These are phyloP conservation scores for Nasonia vitripennis DNA, from an alignment of 1,140 invertebrate genomes.

Conservation along the genomic window DNA sequence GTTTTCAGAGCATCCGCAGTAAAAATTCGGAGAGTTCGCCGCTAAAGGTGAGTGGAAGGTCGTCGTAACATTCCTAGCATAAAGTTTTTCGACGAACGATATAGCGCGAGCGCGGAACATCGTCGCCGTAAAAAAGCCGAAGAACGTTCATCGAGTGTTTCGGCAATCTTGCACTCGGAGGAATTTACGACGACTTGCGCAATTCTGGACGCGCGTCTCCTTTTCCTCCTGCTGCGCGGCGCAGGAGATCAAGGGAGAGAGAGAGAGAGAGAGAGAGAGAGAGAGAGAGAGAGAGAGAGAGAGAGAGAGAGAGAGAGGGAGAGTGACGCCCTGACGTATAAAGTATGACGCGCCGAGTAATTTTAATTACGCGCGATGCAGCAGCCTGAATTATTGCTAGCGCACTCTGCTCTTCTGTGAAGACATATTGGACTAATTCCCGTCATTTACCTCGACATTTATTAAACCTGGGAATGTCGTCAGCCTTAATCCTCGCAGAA, in stretches of 20 bases:
- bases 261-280: constrained; percentile 31
- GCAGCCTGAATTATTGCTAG: constrained; percentile 64
- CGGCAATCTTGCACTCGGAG: not conserved
- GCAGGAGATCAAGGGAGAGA: too few species aligned
- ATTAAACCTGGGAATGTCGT: constrained; percentile 68
- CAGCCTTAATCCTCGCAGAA: constrained; percentile 64
- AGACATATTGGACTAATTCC: constrained; percentile 69
- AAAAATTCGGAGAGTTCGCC: not conserved
- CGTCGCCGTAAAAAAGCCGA: too few species aligned
- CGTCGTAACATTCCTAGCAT: not conserved
- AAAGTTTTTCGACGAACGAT: not conserved
- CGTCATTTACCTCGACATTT: constrained; percentile 67
- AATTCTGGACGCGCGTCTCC: constrained; percentile 36
- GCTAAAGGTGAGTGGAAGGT: constrained; percentile 1
- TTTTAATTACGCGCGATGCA: constrained; percentile 69
- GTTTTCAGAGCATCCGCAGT: not conserved
- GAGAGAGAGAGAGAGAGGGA: too few species aligned
- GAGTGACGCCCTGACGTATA: constrained; percentile 49
- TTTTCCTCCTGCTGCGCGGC: too few species aligned
- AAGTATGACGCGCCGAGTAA: constrained; percentile 67
- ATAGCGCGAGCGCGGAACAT: not conserved
- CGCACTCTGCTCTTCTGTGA: constrained; percentile 50
- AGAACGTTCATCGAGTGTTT: not conserved
- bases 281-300: constrained; percentile 12
- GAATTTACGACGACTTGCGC: constrained; percentile 40